These are phyloP conservation scores for Stictonetta naevosa DNA, from an alignment of 2,113 vertebrate species.

Conservation along the genomic window DNA sequence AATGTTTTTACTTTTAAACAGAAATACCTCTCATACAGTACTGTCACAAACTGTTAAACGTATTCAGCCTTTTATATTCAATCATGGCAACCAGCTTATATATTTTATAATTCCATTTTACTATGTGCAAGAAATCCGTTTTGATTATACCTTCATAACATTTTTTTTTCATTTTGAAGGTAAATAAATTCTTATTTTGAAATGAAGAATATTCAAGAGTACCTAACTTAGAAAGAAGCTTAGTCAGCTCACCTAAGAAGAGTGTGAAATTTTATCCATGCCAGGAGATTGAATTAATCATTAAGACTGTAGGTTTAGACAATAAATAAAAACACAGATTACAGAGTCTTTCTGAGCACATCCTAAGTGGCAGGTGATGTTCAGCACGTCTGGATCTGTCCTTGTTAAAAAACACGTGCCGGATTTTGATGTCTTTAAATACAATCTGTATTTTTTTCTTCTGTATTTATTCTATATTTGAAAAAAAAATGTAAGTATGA, in stretches of 20 bases:
- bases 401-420: neutral
- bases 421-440: neutral
- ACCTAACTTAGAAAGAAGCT: neutral
- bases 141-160: neutral
- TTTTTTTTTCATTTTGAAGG: neutral
- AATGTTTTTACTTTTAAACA: slow-evolving; percentile 5
- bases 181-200: slow-evolving; percentile 30
- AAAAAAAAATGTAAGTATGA: neutral
- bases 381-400: neutral
- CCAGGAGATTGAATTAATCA: neutral
- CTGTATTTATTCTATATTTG: neutral
- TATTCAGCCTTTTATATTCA: slow-evolving; percentile 25
- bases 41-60: neutral
- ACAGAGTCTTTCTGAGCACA: neutral
- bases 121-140: slow-evolving; percentile 30
- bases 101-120: slow-evolving; percentile 20
- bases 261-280: neutral
- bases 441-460: neutral
- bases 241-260: neutral
- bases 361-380: neutral
- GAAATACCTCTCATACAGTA: neutral
- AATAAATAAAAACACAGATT: neutral
- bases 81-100: slow-evolving; percentile 15
- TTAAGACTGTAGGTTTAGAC: neutral
- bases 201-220: neutral